Evolutionary conservation across 2,888 invertebrate genomes (phyloP).

Genomic region (Morpho deidamia): DNA sequence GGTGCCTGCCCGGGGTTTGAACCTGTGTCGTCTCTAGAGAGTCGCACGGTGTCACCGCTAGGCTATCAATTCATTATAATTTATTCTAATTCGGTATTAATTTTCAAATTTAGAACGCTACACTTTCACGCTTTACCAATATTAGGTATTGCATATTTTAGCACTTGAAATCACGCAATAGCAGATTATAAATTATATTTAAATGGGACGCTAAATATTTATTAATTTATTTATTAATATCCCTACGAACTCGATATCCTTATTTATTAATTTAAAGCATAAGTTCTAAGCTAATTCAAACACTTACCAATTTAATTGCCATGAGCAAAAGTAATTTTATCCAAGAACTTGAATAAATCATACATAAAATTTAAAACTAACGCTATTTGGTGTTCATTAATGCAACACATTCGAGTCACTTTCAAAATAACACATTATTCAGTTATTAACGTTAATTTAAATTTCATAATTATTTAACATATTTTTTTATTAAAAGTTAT

Average conservation of each 20-base stretch:
- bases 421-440: slow-evolving; percentile 29
- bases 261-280: too few relatives aligned
- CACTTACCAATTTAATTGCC: slow-evolving; percentile 74
- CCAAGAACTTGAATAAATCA: slow-evolving; percentile 76
- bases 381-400: slow-evolving; percentile 59
- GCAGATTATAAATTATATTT: neutral
- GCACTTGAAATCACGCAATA: too few relatives aligned
- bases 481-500: neutral
- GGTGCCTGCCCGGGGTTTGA: too few relatives aligned
- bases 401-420: slow-evolving; percentile 37
- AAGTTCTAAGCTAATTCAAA: too few relatives aligned
- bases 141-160: neutral
- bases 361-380: slow-evolving; percentile 70
- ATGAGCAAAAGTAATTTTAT: slow-evolving; percentile 71
- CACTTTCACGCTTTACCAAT: neutral
- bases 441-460: slow-evolving; percentile 13
- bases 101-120: too few relatives aligned
- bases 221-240: too few relatives aligned
- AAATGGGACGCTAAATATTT: neutral
- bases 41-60: too few relatives aligned
- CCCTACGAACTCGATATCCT: too few relatives aligned
- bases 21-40: too few relatives aligned
- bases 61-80: too few relatives aligned
- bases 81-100: too few relatives aligned
- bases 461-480: neutral